Percentiles rank a stretch among this genome's conserved stretches.
phyloP scores from a whole-genome alignment of 2,888 invertebrate genomes.

The Orthonychiurus folsomi region DNA sequence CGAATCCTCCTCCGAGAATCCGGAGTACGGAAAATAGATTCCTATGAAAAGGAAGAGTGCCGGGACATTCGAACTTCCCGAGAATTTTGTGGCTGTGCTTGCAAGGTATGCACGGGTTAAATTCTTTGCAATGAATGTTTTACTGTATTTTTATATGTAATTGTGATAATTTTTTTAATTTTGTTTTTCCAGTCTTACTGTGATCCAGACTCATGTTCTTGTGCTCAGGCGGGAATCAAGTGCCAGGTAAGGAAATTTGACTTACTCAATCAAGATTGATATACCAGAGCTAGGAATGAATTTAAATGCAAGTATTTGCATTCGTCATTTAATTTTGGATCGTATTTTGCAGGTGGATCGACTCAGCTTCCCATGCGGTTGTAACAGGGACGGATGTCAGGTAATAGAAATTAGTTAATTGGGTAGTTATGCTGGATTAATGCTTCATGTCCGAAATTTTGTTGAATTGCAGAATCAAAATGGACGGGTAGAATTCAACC shows the following conservation, averaged over 20 bases:
- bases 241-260: slow-evolving; percentile 58
- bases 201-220: slow-evolving; percentile 90
- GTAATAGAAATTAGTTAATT: too few species aligned
- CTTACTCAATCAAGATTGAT: too few species aligned
- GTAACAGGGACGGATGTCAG: slow-evolving; percentile 87
- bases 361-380: slow-evolving; percentile 92
- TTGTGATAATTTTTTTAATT: background rate
- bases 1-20: slow-evolving; percentile 79
- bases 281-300: too few species aligned
- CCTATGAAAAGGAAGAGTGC: slow-evolving; percentile 87
- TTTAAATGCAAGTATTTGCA: background rate
- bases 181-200: slow-evolving; percentile 57
- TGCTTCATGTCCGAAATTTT: too few species aligned
- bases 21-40: slow-evolving; percentile 87
- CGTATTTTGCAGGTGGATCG: slow-evolving; percentile 63
- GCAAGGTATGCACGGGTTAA: too few species aligned
- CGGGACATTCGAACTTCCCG: slow-evolving; percentile 81
- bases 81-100: slow-evolving; percentile 87
- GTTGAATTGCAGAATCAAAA: too few species aligned
- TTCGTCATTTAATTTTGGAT: slow-evolving; percentile 7
- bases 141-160: too few species aligned
- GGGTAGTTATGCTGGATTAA: too few species aligned
- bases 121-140: too few species aligned
- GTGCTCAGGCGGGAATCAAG: slow-evolving; percentile 89
- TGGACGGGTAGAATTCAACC: slow-evolving; percentile 93